These are phyloP conservation scores for Bufotes viridis DNA, from an alignment of 2,797 vertebrate species.

Conservation along the genomic window DNA sequence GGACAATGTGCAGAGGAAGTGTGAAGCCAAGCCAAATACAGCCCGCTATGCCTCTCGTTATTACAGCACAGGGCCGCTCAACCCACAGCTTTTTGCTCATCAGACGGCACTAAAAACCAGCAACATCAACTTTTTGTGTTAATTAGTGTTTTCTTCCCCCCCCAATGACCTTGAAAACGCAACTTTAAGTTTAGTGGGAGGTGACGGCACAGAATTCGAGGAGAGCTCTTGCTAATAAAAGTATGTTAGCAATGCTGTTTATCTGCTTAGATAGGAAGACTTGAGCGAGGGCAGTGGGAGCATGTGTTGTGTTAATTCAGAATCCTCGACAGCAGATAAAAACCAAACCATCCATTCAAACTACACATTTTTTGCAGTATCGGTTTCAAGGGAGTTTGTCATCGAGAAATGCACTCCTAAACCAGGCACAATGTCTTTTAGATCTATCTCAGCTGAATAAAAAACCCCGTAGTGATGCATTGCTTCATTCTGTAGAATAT, in stretches of 20 bases:
- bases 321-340: not conserved
- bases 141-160: slow-evolving; percentile 80
- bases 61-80: slow-evolving; percentile 64
- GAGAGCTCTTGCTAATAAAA: slow-evolving; percentile 77
- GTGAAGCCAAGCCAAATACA: slow-evolving; percentile 68
- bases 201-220: slow-evolving; percentile 75
- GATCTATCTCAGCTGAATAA: too few relatives aligned
- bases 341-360: not conserved
- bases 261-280: slow-evolving; percentile 44
- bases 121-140: slow-evolving; percentile 76
- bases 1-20: slow-evolving; percentile 63
- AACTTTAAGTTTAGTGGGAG: slow-evolving; percentile 79
- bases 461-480: too few relatives aligned
- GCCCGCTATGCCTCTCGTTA: slow-evolving; percentile 67
- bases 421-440: too few relatives aligned
- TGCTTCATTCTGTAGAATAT: too few relatives aligned
- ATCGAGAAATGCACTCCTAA: too few relatives aligned
- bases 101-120: slow-evolving; percentile 60
- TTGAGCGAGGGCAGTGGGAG: not conserved
- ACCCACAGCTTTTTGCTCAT: slow-evolving; percentile 69
- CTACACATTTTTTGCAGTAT: not conserved
- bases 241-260: slow-evolving; percentile 68
- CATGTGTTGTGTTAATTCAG: not conserved
- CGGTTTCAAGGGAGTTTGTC: not conserved
- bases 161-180: slow-evolving; percentile 74